Base-by-base conservation (phyloP, 2,113 vertebrate genomes). In the Hippolais icterina region DNA sequence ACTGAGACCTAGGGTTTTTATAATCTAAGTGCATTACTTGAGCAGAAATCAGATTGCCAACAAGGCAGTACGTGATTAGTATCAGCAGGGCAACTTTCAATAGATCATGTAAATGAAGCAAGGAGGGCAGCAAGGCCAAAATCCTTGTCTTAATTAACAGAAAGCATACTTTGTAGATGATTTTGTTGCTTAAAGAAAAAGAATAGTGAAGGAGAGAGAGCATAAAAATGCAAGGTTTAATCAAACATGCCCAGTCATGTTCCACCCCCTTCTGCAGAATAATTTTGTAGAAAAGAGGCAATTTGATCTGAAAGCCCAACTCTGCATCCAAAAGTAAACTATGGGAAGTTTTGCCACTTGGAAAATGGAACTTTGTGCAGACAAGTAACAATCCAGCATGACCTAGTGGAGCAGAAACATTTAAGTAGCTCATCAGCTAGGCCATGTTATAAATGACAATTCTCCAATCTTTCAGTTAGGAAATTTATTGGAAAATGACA, bases 61-160 rank as follows among this genome's bases (percentile, higher is more conserved):
- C 77, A 93, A 86, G 70, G 89, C 23, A 47, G 35, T 46, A 76
- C 94, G 83, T 78, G 77, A 92, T 80, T 69, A 87, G n/a, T 63
- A 61, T 90, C 93, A 96, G 66, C 54, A 91, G 39, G 94, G 33
- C 1, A 3, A 70, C 89, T 95, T 77, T 71, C 57, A 80, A 22
- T n/a, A 89, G 41, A 80, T 91, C 83, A 96, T 69, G 69, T 47
- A 96, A 95, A 95, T 59, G 42, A 96, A 87, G 63, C 61, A 33
- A n/a, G 33, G 50, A 94, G 75, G 82, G 60, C 80, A 94, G 64
- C 59, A 92, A 65, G 74, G 82, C 79, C 79, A 90, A 89, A 88
- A 90, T 56, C 15, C 27, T 75, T 83, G 74, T 56, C 52, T 80
- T 87, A 94, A 89, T 90, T 91, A 92, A 90, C 52, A 87, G 74